A percentile compares a stretch with the other conserved stretches of the same genome.
Conservation (phyloP, 2,113 vertebrate genomes). For the Bucco capensis region DNA sequence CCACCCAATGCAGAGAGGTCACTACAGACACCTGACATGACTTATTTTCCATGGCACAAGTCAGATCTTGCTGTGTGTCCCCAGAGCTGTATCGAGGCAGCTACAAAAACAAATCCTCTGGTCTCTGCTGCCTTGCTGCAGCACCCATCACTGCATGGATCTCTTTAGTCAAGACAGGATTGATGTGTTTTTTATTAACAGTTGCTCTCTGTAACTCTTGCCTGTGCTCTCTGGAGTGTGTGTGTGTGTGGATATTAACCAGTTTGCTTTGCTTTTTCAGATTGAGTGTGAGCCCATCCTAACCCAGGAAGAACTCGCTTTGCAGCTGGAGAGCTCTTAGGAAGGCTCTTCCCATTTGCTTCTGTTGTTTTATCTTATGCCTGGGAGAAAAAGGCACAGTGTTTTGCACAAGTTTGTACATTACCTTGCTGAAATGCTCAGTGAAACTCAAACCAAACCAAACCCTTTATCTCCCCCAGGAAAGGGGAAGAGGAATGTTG, state of each 20-base stretch:
- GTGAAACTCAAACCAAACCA: not conserved
- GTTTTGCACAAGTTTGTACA: conserved; percentile 71
- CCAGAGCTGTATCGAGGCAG: no score
- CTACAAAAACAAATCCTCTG: not conserved
- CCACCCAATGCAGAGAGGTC: not conserved
- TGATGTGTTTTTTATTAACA: conserved; percentile 71
- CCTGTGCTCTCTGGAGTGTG: conserved; percentile 71
- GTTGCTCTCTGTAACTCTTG: conserved; percentile 66
- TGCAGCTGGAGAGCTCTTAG: conserved; percentile 79
- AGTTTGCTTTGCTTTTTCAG: conserved; percentile 99
- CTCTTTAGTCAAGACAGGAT: not conserved
- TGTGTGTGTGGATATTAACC: conserved; percentile 83
- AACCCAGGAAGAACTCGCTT: conserved; percentile 79
- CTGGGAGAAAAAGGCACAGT: conserved; percentile 59
- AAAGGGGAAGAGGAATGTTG: conserved; percentile 20
- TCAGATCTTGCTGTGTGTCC: not conserved
- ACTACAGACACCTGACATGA: not conserved
- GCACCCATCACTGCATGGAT: conserved; percentile 42
- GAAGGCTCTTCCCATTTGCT: conserved; percentile 73
- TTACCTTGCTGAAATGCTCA: conserved; percentile 60
- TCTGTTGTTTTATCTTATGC: conserved; percentile 69
- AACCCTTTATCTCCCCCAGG: not conserved
- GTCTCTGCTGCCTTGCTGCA: not conserved
- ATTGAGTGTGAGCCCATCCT: conserved; percentile 85
- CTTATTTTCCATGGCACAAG: not conserved